Evolutionary conservation across 2,797 vertebrate species (phyloP), one percentile per base, ranked within the genome.

Genomic region (Spondyliosoma cantharus): DNA sequence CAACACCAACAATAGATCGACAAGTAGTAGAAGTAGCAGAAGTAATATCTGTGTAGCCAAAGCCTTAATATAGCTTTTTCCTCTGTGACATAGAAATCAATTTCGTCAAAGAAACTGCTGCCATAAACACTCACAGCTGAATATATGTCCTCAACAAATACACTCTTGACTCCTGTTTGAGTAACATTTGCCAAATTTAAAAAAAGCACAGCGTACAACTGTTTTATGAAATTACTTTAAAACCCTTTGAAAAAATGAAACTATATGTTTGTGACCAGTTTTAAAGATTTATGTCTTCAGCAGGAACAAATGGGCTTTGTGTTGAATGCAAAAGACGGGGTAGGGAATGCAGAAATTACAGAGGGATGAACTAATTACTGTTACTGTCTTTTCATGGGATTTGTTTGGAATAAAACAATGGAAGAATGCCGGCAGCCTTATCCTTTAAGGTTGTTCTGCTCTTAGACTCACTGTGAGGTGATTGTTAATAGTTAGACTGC

Each of bases 161-260:
- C 25, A 58, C 22, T 37, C 22, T 19, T 60, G 57, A 22, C 29
- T 58, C 17, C 25, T 57, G 56, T 79, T 60, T 74, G 16, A 59
- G 4, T 46, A 7, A 52, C n/a, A 13, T 64, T 59, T 48, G 19
- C n/a, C 42, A 46, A 17, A 7, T 37, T 37, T 32, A 11, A 37
- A 37, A 37, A 37, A 37, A 11, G 9, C 2, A 56, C 49, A 43
- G 7, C 37, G n/a, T 22, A 4, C 1, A 32, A 0, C 24, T 43
- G 42, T 68, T 74, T 50, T 62, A 37, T 37, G 37, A 11, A 11
- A 37, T 37, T 37, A 37, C 9, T 37, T 11, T 37, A 37, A 11
- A 37, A 37, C 37, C 9, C 8, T 37, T 37, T 37, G 37, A 9
- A 37, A 42, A 54, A 15, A 49, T 4, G 0, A 7, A 57, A 52